Conservation (phyloP, 92 coral and sea anemone species). For the Porites cylindrica region DNA sequence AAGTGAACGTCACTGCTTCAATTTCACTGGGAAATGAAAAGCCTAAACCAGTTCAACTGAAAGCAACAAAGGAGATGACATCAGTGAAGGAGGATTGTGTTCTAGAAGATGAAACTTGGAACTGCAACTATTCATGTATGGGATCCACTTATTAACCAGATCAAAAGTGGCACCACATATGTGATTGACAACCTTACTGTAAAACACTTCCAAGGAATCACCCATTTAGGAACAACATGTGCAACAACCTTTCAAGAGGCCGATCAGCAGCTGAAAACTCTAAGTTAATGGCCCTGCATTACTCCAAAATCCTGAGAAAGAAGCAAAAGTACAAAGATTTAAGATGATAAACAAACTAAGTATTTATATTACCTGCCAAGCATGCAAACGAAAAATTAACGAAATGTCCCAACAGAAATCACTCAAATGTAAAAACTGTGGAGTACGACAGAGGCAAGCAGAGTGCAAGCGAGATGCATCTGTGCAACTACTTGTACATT, state of each 20-base stretch:
- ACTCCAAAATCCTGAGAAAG: slow-evolving; percentile 41
- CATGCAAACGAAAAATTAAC: slow-evolving; percentile 61
- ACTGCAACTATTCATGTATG: slow-evolving; percentile 68
- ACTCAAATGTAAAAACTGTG: not conserved
- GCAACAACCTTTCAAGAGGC: slow-evolving; percentile 55
- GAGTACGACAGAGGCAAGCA: slow-evolving; percentile 18
- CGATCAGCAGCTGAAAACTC: slow-evolving; percentile 47
- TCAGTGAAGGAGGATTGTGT: slow-evolving; percentile 75
- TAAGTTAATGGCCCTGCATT: not conserved
- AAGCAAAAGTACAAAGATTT: slow-evolving; percentile 34
- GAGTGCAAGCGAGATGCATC: not conserved
- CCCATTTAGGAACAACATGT: slow-evolving; percentile 53
- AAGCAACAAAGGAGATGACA: slow-evolving; percentile 37
- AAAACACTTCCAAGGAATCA: slow-evolving; percentile 68
- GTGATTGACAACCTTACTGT: slow-evolving; percentile 61
- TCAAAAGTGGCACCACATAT: slow-evolving; percentile 33
- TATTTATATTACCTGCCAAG: slow-evolving; percentile 54
- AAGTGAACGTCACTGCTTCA: slow-evolving; percentile 58
- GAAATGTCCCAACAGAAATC: slow-evolving; percentile 18
- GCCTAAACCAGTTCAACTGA: slow-evolving; percentile 50
- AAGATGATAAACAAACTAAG: slow-evolving; percentile 52
- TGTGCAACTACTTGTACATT: not conserved
- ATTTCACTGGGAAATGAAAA: not conserved
- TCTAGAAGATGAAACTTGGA: slow-evolving; percentile 61
- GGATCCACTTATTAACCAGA: slow-evolving; percentile 44